Evolutionary conservation across 1,140 invertebrate genomes (phyloP).

Genomic region (Apis florea): DNA sequence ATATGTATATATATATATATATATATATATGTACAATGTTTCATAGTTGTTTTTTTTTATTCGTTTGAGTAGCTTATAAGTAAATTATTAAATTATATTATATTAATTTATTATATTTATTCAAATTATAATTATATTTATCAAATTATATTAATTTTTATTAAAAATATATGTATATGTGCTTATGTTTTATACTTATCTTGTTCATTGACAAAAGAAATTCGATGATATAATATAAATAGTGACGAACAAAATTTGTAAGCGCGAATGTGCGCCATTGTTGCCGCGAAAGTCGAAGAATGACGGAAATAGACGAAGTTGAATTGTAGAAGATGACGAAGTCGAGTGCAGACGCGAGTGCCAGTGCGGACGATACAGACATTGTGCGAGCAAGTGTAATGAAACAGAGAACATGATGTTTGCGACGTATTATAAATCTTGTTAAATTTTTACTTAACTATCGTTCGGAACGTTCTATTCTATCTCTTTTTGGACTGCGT

Average conservation of each 20-base stretch:
- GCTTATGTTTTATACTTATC: too few relatives aligned
- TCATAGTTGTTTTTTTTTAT: not conserved
- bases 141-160: too few relatives aligned
- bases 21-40: not conserved
- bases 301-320: constrained; percentile 47
- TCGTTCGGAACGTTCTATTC: constrained; percentile 18
- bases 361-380: constrained; percentile 60
- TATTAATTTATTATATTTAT: too few relatives aligned
- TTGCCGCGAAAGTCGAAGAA: constrained; percentile 31
- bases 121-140: too few relatives aligned
- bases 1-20: not conserved
- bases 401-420: constrained; percentile 66
- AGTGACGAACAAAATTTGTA: not conserved
- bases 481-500: constrained; percentile 23
- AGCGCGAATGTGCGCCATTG: not conserved
- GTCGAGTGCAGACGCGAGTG: constrained; percentile 49
- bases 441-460: constrained; percentile 41
- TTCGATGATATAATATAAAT: too few relatives aligned
- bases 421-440: constrained; percentile 50
- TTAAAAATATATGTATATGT: too few relatives aligned
- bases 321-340: constrained; percentile 1
- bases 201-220: too few relatives aligned
- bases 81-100: too few relatives aligned
- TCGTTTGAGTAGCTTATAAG: not conserved
- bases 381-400: constrained; percentile 63